A percentile compares a stretch with the other conserved stretches of the same genome.
Conservation (phyloP, 2,797 vertebrate genomes). For the Platalea minor region DNA sequence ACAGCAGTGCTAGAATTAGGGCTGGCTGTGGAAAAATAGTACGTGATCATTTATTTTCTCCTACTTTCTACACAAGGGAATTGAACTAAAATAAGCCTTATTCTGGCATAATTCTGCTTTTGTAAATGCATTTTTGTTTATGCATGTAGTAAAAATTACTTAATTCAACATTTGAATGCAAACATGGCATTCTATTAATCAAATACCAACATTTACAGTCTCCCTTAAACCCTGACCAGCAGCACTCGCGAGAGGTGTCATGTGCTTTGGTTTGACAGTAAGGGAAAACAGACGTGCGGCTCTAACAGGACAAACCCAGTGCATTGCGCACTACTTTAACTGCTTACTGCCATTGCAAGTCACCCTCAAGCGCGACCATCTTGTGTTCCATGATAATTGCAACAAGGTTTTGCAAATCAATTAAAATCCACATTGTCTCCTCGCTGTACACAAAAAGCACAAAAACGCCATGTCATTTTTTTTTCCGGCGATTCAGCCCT, state of each 20-base stretch:
- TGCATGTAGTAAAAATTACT: background rate
- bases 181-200: background rate
- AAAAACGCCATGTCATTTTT: background rate
- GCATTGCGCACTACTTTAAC: background rate
- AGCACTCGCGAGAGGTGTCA: rapidly evolving
- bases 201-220: background rate
- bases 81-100: background rate
- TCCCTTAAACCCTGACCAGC: background rate
- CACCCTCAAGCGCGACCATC: background rate
- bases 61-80: background rate
- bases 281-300: background rate
- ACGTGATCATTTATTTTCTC: background rate
- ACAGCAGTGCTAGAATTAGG: background rate
- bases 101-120: background rate
- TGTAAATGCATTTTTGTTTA: background rate
- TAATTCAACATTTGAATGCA: background rate
- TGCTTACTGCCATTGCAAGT: background rate
- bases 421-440: conserved; percentile 22
- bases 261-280: background rate
- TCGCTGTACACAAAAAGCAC: background rate
- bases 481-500: background rate
- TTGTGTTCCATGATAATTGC: background rate
- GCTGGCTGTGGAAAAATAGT: background rate
- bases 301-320: background rate
- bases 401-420: conserved; percentile 11